Percentiles rank a stretch among this genome's conserved stretches.
These are phyloP conservation scores for Andricus grossulariae DNA, from an alignment of 1,140 invertebrate species.

Conservation along the genomic window DNA sequence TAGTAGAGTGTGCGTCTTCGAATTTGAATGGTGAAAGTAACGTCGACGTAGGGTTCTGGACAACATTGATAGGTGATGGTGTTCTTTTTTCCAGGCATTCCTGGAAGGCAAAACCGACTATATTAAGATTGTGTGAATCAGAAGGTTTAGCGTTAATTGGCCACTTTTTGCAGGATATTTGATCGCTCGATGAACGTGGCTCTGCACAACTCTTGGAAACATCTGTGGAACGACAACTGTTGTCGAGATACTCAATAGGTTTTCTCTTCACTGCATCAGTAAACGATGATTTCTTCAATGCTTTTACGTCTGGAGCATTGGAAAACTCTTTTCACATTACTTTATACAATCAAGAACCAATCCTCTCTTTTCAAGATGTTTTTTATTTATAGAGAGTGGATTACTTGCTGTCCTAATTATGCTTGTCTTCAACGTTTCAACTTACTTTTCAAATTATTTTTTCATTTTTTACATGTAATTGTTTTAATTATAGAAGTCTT, in stretches of 20 bases:
- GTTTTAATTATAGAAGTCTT: no score
- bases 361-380: not conserved
- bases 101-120: slow-evolving; percentile 72
- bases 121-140: not conserved
- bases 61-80: slow-evolving; percentile 89
- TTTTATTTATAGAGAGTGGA: not conserved
- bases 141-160: not conserved
- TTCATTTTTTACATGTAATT: not conserved
- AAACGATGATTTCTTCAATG: slow-evolving; percentile 16
- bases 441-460: not conserved
- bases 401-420: not conserved
- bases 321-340: not conserved
- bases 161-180: not conserved
- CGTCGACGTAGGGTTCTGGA: slow-evolving; percentile 96
- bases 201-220: not conserved
- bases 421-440: not conserved
- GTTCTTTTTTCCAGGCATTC: slow-evolving; percentile 91
- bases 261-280: slow-evolving; percentile 16
- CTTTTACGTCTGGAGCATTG: slow-evolving; percentile 17
- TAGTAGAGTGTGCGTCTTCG: slow-evolving; percentile 97
- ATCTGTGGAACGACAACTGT: slow-evolving; percentile 15
- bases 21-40: slow-evolving; percentile 98
- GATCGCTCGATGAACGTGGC: slow-evolving; percentile 20
- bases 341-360: slow-evolving; percentile 16
- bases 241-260: slow-evolving; percentile 11